phyloP scores from a whole-genome alignment of 2,113 vertebrate genomes.

The Dunckerocampus dactyliophorus region DNA sequence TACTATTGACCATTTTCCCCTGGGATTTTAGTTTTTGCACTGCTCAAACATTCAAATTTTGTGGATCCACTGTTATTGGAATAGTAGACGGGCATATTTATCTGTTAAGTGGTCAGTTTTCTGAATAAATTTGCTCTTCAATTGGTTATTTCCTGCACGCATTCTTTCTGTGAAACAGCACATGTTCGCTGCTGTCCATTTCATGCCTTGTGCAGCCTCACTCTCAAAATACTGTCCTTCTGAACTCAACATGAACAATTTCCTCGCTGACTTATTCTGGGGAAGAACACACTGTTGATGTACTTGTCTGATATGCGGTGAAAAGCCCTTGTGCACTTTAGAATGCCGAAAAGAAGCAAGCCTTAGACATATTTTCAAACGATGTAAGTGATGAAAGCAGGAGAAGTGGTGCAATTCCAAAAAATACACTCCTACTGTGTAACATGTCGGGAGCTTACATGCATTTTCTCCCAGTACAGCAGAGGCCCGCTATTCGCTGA shows the following conservation, averaged over 20 bases:
- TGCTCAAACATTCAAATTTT: too few species aligned
- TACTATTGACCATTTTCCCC: too few species aligned
- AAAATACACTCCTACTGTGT: constrained; percentile 12
- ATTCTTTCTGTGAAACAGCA: constrained; percentile 7
- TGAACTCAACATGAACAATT: constrained; percentile 45
- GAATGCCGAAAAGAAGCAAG: constrained; percentile 23
- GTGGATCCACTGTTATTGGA: too few species aligned
- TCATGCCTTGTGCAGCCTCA: constrained; percentile 14
- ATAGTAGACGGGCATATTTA: too few species aligned
- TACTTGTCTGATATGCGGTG: constrained; percentile 60
- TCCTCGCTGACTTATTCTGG: constrained; percentile 61
- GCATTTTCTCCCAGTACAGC: constrained; percentile 5
- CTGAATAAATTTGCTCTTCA: neutral
- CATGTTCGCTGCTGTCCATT: constrained; percentile 69
- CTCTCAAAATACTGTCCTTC: too few species aligned
- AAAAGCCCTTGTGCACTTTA: constrained; percentile 15
- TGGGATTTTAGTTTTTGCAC: too few species aligned
- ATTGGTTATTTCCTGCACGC: neutral
- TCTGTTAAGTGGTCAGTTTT: neutral
- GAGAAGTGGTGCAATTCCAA: constrained; percentile 28
- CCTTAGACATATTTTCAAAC: constrained; percentile 33
- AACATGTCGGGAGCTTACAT: constrained; percentile 10
- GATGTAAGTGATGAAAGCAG: constrained; percentile 14
- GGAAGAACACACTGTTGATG: constrained; percentile 53
- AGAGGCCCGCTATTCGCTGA: too few species aligned